Conservation (phyloP, 2,797 vertebrate species). For the Tenualosa thibaudeaui region DNA sequence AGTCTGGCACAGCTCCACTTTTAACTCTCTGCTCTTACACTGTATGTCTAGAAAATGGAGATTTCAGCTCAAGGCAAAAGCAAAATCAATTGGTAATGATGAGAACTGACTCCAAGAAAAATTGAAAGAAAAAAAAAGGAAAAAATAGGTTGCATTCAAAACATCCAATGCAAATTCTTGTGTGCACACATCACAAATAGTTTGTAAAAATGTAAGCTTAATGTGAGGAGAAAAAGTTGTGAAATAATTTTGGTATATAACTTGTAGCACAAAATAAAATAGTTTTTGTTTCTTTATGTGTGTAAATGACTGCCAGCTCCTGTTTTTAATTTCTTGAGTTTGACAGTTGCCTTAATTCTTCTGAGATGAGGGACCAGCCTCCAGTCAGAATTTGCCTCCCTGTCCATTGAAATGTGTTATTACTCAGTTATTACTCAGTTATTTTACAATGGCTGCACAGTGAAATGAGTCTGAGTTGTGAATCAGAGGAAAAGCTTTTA, state of each 20-base stretch:
- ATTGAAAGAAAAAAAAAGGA: no score
- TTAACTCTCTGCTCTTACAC: not conserved
- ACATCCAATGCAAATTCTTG: constrained; percentile 48
- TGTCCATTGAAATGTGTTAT: constrained; percentile 11
- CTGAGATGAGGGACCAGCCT: constrained; percentile 62
- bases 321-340: constrained; percentile 69
- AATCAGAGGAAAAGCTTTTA: not conserved
- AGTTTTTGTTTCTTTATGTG: constrained; percentile 69
- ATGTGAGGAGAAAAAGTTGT: constrained; percentile 47
- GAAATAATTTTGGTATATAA: constrained; percentile 74
- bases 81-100: not conserved
- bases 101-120: not conserved
- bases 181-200: constrained; percentile 48
- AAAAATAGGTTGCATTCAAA: constrained; percentile 25
- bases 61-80: not conserved
- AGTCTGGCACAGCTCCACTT: not conserved
- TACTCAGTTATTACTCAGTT: no score
- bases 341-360: constrained; percentile 79
- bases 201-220: constrained; percentile 50
- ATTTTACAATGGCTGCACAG: not conserved
- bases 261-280: constrained; percentile 76
- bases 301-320: constrained; percentile 71
- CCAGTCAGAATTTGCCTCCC: constrained; percentile 50
- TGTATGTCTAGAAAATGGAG: not conserved
- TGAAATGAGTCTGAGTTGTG: not conserved